Base-by-base conservation (phyloP, 2,113 vertebrate species). In the Ardeotis arabs region DNA sequence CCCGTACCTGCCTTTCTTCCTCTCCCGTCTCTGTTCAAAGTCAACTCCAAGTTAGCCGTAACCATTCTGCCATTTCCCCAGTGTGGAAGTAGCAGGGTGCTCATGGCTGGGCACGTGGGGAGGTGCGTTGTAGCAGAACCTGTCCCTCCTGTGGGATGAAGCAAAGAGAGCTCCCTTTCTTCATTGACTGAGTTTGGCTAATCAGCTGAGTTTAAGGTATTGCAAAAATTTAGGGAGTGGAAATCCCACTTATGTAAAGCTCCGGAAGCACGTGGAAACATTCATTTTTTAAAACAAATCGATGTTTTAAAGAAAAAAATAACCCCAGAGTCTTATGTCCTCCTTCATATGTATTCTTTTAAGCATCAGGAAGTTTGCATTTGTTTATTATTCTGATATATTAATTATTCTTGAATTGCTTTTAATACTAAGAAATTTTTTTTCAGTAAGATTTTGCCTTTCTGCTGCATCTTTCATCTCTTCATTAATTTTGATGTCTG, bases 361-460 rank as follows among this genome's bases (percentile, higher is more conserved):
- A 96, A 75, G 28, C 50, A 73, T 41, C 27, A 81, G 37, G n/a
- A 92, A 73, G 6, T 56, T 84, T 53, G 49, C 25, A 19, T 52
- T 88, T 72, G 24, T 79, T 93, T 82, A 55, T 85, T 83, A 35
- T 47, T 82, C 56, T 87, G 55, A 82, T 75, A 16, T 33, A 60
- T 12, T 80, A 1, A 39, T 80, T 90, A 49, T 67, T 92, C 41
- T 62, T 80, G 20, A 89, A 76, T 82, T 33, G 24, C 8, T 94
- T 95, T 79, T 82, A 37, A 82, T 92, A 95, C 58, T 64, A 82
- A 79, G 86, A 87, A 84, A n/a, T 84, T 16, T 84, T 89, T 89
- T 97, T 90, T 63, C 37, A 64, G 47, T 76, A 76, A 93, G 33
- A 58, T 83, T 83, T 96, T 95, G 15, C 45, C 33, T 68, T 60